phyloP scores from a whole-genome alignment of 2,888 invertebrate species.

The Endomychus coccineus region DNA sequence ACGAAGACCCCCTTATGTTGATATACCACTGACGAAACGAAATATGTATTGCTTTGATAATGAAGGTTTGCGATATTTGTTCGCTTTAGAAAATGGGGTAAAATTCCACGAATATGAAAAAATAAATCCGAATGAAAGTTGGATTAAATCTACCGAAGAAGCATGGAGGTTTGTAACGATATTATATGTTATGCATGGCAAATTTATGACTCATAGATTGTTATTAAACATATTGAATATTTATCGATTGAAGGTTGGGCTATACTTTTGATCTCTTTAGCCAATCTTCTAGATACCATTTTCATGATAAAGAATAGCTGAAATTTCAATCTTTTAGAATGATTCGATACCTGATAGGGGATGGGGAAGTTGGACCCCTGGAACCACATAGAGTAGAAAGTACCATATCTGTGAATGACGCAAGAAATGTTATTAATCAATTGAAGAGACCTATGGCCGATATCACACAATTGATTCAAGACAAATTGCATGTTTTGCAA shows the following conservation, averaged over 20 bases:
- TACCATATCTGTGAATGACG: slow-evolving; percentile 36
- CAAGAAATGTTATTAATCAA: slow-evolving; percentile 33
- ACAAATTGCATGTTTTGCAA: slow-evolving; percentile 32
- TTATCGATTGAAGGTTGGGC: too few relatives aligned
- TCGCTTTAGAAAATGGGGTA: slow-evolving; percentile 28
- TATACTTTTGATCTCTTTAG: too few relatives aligned
- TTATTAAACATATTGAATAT: too few relatives aligned
- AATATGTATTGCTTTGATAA: slow-evolving; percentile 39
- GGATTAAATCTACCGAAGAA: slow-evolving; percentile 27
- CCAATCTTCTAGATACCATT: too few relatives aligned
- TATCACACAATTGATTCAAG: slow-evolving; percentile 34
- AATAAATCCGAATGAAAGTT: slow-evolving; percentile 23
- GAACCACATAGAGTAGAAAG: slow-evolving; percentile 33
- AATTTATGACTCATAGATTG: too few relatives aligned
- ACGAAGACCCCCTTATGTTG: slow-evolving; percentile 26
- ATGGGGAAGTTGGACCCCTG: slow-evolving; percentile 22
- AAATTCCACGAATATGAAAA: slow-evolving; percentile 18
- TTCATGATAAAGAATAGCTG: neutral
- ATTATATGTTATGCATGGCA: slow-evolving; percentile 19
- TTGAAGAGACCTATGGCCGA: slow-evolving; percentile 37
- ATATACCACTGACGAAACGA: slow-evolving; percentile 25
- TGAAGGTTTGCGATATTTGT: slow-evolving; percentile 35
- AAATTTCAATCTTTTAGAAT: slow-evolving; percentile 27
- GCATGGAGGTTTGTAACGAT: slow-evolving; percentile 27
- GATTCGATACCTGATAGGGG: slow-evolving; percentile 31